Conservation (phyloP, 1,140 invertebrate species). For the Potamilus streckersoni region DNA sequence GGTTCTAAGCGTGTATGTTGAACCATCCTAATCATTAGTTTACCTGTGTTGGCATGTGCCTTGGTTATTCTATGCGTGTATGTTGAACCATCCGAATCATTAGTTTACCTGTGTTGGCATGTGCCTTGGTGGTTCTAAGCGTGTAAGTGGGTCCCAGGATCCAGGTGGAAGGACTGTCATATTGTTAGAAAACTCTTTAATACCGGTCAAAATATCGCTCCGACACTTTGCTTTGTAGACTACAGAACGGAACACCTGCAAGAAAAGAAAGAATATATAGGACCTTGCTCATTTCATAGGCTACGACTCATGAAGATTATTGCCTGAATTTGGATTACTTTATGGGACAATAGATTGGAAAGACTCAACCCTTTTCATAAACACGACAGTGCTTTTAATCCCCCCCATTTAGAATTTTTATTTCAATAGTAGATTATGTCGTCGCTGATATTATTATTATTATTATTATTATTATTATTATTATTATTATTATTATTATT, state of each 20-base stretch:
- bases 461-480: too few species aligned
- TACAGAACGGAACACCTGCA: slow-evolving; percentile 85
- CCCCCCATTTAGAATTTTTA: too few species aligned
- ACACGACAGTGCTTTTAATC: neutral
- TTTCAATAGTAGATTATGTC: too few species aligned
- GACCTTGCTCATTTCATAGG: neutral
- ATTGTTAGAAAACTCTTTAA: slow-evolving; percentile 95
- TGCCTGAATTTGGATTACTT: too few species aligned
- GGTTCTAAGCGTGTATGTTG: slow-evolving; percentile 61
- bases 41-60: slow-evolving; percentile 57
- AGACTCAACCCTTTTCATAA: neutral
- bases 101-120: slow-evolving; percentile 54
- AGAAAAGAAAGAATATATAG: neutral
- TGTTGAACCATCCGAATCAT: neutral
- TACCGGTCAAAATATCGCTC: slow-evolving; percentile 87
- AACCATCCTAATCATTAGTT: neutral
- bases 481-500: neutral
- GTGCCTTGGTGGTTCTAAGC: slow-evolving; percentile 56
- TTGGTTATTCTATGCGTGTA: slow-evolving; percentile 59
- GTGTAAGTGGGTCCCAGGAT: slow-evolving; percentile 74
- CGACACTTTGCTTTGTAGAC: slow-evolving; percentile 89
- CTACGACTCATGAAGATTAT: slow-evolving; percentile 1
- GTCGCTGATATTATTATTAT: too few species aligned
- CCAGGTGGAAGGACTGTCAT: slow-evolving; percentile 95
- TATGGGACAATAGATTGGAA: neutral